These are phyloP conservation scores for Herpetotheres cachinnans DNA, from an alignment of 2,113 vertebrate species.

Conservation along the genomic window DNA sequence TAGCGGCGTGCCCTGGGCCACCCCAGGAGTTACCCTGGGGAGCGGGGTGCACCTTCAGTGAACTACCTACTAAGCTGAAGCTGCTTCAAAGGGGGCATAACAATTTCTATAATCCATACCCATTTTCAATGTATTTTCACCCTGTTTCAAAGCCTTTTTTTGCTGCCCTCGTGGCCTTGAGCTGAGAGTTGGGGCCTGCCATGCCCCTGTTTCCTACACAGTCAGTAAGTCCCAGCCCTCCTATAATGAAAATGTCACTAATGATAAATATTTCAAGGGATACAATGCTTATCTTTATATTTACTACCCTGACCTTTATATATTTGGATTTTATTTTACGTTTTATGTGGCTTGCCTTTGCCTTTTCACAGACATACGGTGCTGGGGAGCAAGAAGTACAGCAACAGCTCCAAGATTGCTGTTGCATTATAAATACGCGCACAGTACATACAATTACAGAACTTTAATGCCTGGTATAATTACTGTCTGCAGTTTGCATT, in stretches of 20 bases:
- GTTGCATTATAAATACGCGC: not conserved
- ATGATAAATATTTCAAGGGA: slow-evolving; percentile 42
- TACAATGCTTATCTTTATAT: slow-evolving; percentile 45
- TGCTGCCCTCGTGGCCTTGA: rapidly evolving
- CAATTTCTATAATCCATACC: not conserved
- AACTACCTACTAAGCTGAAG: not conserved
- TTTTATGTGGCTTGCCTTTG: slow-evolving; percentile 13
- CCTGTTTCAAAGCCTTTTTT: not conserved
- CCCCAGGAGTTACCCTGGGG: not conserved
- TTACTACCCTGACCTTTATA: slow-evolving; percentile 57
- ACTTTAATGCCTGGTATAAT: slow-evolving; percentile 54
- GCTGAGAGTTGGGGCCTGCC: rapidly evolving
- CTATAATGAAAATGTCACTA: slow-evolving; percentile 33
- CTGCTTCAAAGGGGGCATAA: not conserved
- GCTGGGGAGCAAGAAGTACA: not conserved
- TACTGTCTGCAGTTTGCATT: slow-evolving; percentile 40
- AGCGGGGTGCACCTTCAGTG: rapidly evolving
- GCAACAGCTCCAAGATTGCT: not conserved
- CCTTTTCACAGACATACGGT: not conserved
- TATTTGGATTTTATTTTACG: slow-evolving; percentile 8
- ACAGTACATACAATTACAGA: not conserved
- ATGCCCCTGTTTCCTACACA: not conserved
- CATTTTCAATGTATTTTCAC: not conserved
- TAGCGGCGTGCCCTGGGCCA: rapidly evolving
- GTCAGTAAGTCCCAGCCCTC: not conserved